Evolutionary conservation across 2,113 vertebrate genomes (phyloP), one percentile per base, ranked within the genome.

Genomic region (Percopsis transmontana): DNA sequence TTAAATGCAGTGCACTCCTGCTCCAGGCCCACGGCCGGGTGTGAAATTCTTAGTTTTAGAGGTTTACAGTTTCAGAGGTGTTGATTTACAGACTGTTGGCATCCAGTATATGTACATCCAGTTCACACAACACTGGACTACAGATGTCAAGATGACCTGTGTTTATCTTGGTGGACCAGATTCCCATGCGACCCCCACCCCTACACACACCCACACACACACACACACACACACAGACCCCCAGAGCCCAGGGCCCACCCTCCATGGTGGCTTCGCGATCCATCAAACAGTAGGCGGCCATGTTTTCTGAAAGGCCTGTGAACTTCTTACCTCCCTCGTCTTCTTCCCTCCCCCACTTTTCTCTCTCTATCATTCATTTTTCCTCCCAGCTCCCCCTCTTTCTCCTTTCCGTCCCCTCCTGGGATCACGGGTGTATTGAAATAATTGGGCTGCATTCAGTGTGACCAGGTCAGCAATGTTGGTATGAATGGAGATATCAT

Each of bases 261-360:
- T 65, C 16, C 66, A 76, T 19, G 50, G 70, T 72, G 85, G 56
- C 70, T 77, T 68, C 63, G 3, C 76, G 65, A 89, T 86, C 81
- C 79, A 87, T 91, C 85, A 89, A 82, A 59, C 85, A 58, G 71
- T 85, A 62, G 81, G 87, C 70, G 14, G 70, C 77, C 77, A 58
- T 83, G 75, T 84, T 85, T 75, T 60, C 67, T 86, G 81, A 85
- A 88, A 85, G 72, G 84, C 66, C 79, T 56, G 45, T 86, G 85
- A 86, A 91, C 80, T 87, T 88, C 71, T 88, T 88, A 87, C 74
- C 77, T 85, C 80, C 64, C 64, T 74, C 44, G 2, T 89, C 86
- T 72, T 82, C 77, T 85, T 76, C 76, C 58, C 51, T 58, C 7
- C 18, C 18, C 10, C 10, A 18, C 47, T 39, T 27, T 56, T 61